Evolutionary conservation across 2,888 invertebrate species (phyloP).

Genomic region (Drosophila ezoana): DNA sequence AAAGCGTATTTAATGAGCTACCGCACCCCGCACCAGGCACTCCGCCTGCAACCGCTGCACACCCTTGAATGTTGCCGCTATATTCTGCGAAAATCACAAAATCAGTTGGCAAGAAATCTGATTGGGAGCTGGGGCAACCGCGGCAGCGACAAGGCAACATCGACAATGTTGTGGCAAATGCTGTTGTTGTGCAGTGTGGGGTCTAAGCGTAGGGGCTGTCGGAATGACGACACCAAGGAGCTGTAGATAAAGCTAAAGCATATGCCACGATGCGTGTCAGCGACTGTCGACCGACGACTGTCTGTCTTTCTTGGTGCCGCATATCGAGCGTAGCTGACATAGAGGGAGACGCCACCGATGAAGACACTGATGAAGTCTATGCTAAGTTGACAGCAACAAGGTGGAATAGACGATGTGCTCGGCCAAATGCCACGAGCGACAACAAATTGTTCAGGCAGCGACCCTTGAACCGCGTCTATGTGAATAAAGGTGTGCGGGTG

Average conservation of each 20-base stretch:
- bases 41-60: background rate
- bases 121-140: constrained; percentile 44
- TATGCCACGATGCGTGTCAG: constrained; percentile 73
- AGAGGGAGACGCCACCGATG: constrained; percentile 30
- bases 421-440: constrained; percentile 51
- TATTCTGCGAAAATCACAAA: constrained; percentile 73
- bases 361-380: constrained; percentile 34
- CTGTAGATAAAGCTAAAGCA: constrained; percentile 47
- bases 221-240: constrained; percentile 30
- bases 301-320: constrained; percentile 44
- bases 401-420: constrained; percentile 48
- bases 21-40: background rate
- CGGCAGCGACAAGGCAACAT: constrained; percentile 62
- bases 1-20: constrained; percentile 76
- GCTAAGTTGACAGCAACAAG: constrained; percentile 33
- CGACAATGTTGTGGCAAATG: constrained; percentile 52
- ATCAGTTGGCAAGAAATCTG: constrained; percentile 78
- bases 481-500: background rate
- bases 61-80: constrained; percentile 34
- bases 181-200: constrained; percentile 10
- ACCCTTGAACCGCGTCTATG: background rate
- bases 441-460: constrained; percentile 60
- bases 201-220: constrained; percentile 4
- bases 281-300: constrained; percentile 45
- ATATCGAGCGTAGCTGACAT: constrained; percentile 49